A percentile compares a stretch with the other conserved stretches of the same genome.
Evolutionary conservation across 1,140 invertebrate genomes (phyloP).

Genomic region (Calosoma granatense): DNA sequence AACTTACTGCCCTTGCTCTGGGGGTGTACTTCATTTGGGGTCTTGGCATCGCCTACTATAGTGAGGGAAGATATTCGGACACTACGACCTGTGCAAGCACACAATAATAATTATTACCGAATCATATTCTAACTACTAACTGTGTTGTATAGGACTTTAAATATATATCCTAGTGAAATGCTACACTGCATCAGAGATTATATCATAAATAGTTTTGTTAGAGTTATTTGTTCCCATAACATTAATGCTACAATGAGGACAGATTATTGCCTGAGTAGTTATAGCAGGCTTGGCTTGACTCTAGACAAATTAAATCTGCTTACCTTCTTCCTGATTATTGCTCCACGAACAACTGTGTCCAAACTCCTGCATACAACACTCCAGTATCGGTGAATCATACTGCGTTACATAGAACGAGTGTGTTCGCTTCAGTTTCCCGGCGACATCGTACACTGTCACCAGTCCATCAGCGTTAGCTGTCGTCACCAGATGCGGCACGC

Average conservation of each 20-base stretch:
- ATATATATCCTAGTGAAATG: no score
- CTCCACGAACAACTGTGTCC: conserved; percentile 23
- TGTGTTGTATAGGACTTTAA: no score
- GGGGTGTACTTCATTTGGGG: neutral
- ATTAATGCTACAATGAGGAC: no score
- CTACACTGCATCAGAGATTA: no score
- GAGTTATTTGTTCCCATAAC: no score
- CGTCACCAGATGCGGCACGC: conserved; percentile 24
- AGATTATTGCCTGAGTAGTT: no score
- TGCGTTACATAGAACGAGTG: conserved; percentile 32
- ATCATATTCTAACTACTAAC: no score
- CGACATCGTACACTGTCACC: conserved; percentile 31
- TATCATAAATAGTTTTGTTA: no score
- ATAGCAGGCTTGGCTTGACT: no score
- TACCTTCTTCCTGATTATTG: conserved; percentile 22
- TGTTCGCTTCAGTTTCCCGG: conserved; percentile 30
- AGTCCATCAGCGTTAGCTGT: conserved; percentile 30
- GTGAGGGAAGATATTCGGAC: neutral
- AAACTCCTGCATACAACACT: conserved; percentile 31
- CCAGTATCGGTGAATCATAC: conserved; percentile 32
- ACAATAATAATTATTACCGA: neutral
- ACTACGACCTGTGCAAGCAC: neutral
- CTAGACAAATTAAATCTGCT: no score
- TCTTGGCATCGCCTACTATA: neutral
- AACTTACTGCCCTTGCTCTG: neutral